phyloP scores from a whole-genome alignment of 2,113 vertebrate genomes.

The Cyanoderma ruficeps region DNA sequence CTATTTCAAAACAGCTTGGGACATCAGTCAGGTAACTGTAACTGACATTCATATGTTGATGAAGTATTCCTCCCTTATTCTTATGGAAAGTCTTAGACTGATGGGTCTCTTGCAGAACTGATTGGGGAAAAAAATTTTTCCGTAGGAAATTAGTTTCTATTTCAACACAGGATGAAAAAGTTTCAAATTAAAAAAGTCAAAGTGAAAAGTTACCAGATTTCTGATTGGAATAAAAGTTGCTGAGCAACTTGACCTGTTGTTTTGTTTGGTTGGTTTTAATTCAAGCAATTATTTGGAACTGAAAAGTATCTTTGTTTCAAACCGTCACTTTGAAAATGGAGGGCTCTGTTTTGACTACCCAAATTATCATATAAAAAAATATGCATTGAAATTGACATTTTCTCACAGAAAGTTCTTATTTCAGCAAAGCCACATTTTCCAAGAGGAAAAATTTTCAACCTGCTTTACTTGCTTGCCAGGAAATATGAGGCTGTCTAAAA shows the following conservation, averaged over 20 bases:
- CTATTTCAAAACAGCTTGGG: neutral
- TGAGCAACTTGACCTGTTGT: neutral
- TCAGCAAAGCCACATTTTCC: slow-evolving; percentile 47
- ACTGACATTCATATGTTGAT: neutral
- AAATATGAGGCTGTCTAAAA: slow-evolving; percentile 28
- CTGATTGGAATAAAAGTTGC: neutral
- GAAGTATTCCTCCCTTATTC: neutral
- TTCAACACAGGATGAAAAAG: neutral
- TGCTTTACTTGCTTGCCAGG: slow-evolving; percentile 48
- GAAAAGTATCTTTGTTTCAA: neutral
- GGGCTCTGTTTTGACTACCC: neutral
- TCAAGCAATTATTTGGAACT: neutral
- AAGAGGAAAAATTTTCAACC: slow-evolving; percentile 31
- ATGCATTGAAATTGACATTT: neutral
- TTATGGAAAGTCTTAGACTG: neutral
- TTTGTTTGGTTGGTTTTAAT: neutral
- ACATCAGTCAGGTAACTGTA: neutral
- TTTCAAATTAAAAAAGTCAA: neutral
- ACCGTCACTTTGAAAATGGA: neutral
- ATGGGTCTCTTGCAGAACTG: neutral
- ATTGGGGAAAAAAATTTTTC: neutral
- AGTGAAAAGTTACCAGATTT: neutral
- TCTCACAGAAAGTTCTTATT: slow-evolving; percentile 4
- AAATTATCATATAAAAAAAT: neutral
- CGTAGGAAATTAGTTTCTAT: neutral